Percentiles rank a stretch among this genome's conserved stretches.
Evolutionary conservation across 2,113 vertebrate genomes (phyloP).

Genomic region (Actinemys pallida): DNA sequence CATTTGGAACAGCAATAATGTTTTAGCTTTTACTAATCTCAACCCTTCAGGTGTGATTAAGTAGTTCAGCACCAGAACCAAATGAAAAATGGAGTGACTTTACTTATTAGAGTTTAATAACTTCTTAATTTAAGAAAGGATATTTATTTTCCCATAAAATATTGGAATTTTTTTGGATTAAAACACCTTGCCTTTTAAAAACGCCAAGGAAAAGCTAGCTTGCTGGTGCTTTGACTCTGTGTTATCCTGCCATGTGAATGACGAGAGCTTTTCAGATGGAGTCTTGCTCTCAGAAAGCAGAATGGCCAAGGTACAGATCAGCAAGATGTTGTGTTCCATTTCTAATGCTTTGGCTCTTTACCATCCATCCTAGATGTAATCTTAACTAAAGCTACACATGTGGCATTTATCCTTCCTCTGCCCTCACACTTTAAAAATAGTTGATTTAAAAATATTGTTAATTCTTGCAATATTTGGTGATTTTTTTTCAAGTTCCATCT

Average conservation of each 20-base stretch:
- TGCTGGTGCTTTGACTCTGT: background rate
- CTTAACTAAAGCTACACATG: background rate
- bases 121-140: conserved; percentile 37
- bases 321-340: background rate
- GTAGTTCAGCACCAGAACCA: conserved; percentile 41
- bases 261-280: background rate
- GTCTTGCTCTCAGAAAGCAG: background rate
- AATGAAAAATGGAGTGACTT: conserved; percentile 46
- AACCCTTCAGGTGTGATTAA: conserved; percentile 55
- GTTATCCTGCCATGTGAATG: background rate
- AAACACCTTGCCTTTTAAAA: conserved; percentile 38
- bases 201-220: background rate
- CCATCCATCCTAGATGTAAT: background rate
- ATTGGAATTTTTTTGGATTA: conserved; percentile 25
- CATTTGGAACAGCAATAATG: conserved; percentile 21
- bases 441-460: background rate
- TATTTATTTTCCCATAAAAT: conserved; percentile 56
- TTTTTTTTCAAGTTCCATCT: background rate
- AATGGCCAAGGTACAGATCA: background rate
- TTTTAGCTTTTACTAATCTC: conserved; percentile 47
- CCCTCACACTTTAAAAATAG: background rate
- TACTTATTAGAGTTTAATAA: conserved; percentile 52
- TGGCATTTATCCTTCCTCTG: background rate
- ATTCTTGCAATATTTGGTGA: background rate
- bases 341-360: background rate